Evolutionary conservation across 2,888 invertebrate genomes (phyloP), one percentile per base, ranked within the genome.

Genomic region (Pycnomerus fuliginosus): DNA sequence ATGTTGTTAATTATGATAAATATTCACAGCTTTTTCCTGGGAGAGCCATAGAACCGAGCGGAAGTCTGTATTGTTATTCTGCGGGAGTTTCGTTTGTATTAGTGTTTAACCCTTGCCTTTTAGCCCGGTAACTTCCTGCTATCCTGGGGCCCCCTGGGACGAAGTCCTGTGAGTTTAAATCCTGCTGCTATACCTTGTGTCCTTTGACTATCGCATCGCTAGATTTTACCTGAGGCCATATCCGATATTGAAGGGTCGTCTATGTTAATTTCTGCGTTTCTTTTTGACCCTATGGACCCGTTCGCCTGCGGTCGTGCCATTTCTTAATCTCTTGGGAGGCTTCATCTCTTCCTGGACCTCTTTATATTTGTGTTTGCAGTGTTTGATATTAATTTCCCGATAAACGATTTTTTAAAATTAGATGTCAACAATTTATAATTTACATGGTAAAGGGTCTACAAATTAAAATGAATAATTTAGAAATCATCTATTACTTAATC

Each of bases 1-100:
- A 72, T 71, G 69, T 72, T 70, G 71, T 72, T 72, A 72, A 72
- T 72, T 72, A 71, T 72, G 71, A 72, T 72, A 72, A 72, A 72
- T 72, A 72, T 71, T 71, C 71, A 66, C 70, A 65, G 70, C 70
- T 72, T 72, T 72, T 72, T 72, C 71, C 72, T 72, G 69, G 63
- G 71, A 72, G 71, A 69, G 70, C 68, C 69, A 70, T 71, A 70
- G 69, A 67, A 64, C 54, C 52, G 58, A 53, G 57, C 69, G 69
- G 70, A 72, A 69, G 70, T 64, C 65, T 61, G 68, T 66, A 71
- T 71, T 72, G 71, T 72, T 71, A 71, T 71, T 69, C 70, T 63
- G 67, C 59, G 61, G 67, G 68, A 68, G 67, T 63, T 65, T 65
- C 68, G 67, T 68, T 71, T 71, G 69, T 70, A 68, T 70, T 69